A percentile compares a stretch with the other conserved stretches of the same genome.
phyloP scores from a whole-genome alignment of 2,113 vertebrate genomes.

The Entelurus aequoreus region DNA sequence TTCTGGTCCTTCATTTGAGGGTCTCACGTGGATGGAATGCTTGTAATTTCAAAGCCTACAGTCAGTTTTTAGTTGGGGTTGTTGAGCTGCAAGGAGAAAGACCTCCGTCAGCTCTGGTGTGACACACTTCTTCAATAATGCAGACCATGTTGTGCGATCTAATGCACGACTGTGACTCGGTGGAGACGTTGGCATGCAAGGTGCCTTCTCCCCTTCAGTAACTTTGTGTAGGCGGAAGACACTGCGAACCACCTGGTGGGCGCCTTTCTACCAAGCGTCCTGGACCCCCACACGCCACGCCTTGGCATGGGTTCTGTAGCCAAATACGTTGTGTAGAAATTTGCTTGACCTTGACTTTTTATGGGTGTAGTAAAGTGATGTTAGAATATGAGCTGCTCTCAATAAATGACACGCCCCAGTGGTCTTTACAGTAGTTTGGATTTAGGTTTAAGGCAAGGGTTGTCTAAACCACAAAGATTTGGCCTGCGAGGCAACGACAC shows the following conservation, averaged over 20 bases:
- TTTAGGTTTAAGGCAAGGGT: too few relatives aligned
- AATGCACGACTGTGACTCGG: conserved; percentile 9
- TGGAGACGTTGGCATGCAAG: conserved; percentile 14
- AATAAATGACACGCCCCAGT: conserved; percentile 20
- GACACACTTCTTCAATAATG: conserved; percentile 11
- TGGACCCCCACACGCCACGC: conserved; percentile 6
- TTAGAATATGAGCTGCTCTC: conserved; percentile 20
- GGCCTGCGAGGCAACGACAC: too few relatives aligned
- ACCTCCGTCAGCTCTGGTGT: conserved; percentile 22
- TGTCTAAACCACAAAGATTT: too few relatives aligned
- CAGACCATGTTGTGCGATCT: conserved; percentile 7
- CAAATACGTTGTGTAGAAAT: conserved; percentile 15
- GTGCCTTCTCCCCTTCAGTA: conserved; percentile 14
- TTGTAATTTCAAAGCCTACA: neutral
- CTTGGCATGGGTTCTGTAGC: too few relatives aligned
- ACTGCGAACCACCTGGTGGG: conserved; percentile 33
- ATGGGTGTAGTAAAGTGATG: conserved; percentile 12
- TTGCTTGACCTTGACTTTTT: conserved; percentile 2
- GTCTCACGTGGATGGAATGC: neutral
- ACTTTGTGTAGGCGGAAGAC: conserved; percentile 9
- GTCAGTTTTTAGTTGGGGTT: neutral
- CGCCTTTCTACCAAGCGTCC: neutral
- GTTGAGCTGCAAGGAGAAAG: conserved; percentile 1
- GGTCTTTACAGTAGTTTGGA: conserved; percentile 5
- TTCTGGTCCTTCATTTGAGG: neutral